Percentiles rank a stretch among this genome's conserved stretches.
Conservation (phyloP, 30 jellyfish, hydroid and myxozoan genomes). For the Catostylus mosaicus region DNA sequence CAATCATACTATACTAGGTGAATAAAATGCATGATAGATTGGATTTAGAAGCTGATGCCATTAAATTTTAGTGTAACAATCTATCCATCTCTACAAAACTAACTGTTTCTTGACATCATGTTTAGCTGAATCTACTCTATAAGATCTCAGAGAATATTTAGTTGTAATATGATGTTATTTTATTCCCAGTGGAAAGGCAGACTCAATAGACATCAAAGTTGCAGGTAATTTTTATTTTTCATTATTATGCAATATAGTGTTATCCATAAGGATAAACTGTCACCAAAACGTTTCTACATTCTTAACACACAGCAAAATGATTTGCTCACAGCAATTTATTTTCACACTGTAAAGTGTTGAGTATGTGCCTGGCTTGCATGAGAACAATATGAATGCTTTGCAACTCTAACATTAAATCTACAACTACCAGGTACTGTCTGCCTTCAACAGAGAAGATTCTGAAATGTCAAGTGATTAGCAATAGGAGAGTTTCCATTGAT, state of each 20-base stretch:
- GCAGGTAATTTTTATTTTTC: slow-evolving; percentile 59
- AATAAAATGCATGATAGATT: neutral
- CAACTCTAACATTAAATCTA: neutral
- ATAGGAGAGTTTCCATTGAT: no score
- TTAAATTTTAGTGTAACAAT: neutral
- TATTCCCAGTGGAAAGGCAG: slow-evolving; percentile 85
- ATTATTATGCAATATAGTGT: neutral
- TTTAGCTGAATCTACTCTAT: no score
- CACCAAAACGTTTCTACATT: neutral
- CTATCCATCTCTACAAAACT: neutral
- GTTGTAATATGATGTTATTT: no score
- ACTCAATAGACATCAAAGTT: slow-evolving; percentile 72
- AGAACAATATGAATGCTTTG: neutral
- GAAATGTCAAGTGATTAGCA: no score
- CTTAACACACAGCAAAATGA: neutral
- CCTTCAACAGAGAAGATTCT: no score
- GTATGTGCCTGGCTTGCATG: neutral
- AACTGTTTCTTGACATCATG: neutral
- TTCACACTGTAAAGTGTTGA: neutral
- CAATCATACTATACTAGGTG: no score
- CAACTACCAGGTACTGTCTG: no score
- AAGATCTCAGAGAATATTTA: no score
- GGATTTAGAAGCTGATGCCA: neutral
- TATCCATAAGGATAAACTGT: neutral
- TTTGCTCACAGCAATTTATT: neutral